Percentiles rank a stretch among this genome's conserved stretches.
These are phyloP conservation scores for Macrotis lagotis DNA, from an alignment of 2,113 vertebrate species.

Conservation along the genomic window DNA sequence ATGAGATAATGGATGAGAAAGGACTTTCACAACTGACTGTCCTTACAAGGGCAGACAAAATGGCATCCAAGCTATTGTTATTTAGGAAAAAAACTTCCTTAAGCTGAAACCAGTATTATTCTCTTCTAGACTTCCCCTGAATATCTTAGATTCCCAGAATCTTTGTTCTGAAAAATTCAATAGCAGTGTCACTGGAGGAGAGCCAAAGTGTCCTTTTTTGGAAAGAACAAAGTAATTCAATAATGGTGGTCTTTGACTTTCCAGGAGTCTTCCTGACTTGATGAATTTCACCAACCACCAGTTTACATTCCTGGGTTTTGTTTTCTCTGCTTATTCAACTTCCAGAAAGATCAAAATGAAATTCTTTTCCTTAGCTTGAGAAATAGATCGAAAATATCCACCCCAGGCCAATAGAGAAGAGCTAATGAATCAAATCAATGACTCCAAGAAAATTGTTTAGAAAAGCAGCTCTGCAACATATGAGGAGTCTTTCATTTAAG, in stretches of 20 bases:
- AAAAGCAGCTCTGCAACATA: neutral
- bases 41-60: neutral
- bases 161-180: neutral
- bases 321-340: neutral
- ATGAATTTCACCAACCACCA: neutral
- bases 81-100: neutral
- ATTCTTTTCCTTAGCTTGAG: neutral
- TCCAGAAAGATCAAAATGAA: neutral
- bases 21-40: neutral
- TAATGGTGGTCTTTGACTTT: neutral
- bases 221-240: neutral
- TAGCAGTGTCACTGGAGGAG: neutral
- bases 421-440: neutral
- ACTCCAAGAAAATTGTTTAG: neutral
- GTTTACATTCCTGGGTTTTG: neutral
- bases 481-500: neutral
- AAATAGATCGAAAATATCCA: neutral
- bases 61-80: neutral
- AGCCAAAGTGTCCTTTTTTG: neutral
- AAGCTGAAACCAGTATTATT: neutral
- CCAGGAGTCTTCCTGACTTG: neutral
- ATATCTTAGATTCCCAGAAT: neutral
- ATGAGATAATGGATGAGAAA: neutral
- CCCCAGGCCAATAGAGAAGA: neutral
- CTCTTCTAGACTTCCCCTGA: neutral